Conservation (phyloP, 2,888 invertebrate genomes). For the Choristoneura rosaceana region DNA sequence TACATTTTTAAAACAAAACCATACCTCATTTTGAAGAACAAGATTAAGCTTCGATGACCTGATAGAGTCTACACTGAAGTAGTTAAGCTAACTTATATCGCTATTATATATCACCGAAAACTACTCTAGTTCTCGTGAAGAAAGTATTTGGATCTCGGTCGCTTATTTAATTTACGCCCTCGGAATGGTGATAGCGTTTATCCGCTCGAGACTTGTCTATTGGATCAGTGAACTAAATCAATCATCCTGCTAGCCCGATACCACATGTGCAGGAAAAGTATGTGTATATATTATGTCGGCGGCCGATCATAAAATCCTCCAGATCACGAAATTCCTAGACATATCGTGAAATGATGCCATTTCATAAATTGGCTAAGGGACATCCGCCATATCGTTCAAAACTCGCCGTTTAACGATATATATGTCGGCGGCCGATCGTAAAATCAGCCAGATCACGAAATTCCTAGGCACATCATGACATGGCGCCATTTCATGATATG, state of each 20-base stretch:
- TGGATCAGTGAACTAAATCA: slow-evolving; percentile 12
- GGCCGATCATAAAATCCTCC: no score
- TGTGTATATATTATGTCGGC: neutral
- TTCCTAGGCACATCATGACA: no score
- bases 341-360: no score
- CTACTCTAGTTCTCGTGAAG: neutral
- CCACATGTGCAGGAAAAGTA: neutral
- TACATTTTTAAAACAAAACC: no score
- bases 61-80: no score
- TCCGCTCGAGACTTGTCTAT: slow-evolving; percentile 22
- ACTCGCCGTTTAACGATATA: no score
- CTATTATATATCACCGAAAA: slow-evolving; percentile 1
- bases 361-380: no score
- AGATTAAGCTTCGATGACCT: neutral
- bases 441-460: no score
- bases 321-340: no score
- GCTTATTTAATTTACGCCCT: slow-evolving; percentile 38
- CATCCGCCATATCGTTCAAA: no score
- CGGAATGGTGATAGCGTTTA: slow-evolving; percentile 33
- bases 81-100: neutral
- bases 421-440: no score
- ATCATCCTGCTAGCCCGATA: neutral
- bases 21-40: neutral
- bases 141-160: slow-evolving; percentile 26
- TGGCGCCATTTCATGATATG: no score